A percentile compares a stretch with the other conserved stretches of the same genome.
phyloP scores from a whole-genome alignment of 1,140 invertebrate species.

The Ooceraea biroi region DNA sequence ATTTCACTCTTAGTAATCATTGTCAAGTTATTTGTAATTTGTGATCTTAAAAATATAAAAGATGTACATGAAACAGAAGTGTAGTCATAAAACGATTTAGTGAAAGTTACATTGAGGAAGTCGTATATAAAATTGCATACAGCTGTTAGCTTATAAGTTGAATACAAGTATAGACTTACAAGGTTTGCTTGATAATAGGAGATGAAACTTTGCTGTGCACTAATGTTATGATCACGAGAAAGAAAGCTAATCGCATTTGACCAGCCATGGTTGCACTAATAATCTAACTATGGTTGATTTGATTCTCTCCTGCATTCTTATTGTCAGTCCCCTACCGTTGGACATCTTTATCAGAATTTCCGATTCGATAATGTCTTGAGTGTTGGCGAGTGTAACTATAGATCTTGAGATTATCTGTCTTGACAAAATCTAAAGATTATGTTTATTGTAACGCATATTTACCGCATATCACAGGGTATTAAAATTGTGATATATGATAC shows the following conservation, averaged over 20 bases:
- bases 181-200: neutral
- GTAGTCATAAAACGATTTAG: neutral
- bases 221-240: neutral
- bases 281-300: neutral
- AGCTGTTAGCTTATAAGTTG: neutral
- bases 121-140: neutral
- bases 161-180: slow-evolving; percentile 39
- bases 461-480: neutral
- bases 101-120: neutral
- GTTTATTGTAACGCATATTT: neutral
- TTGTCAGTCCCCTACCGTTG: neutral
- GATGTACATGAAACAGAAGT: neutral
- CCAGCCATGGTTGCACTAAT: slow-evolving; percentile 29
- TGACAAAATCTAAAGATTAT: neutral
- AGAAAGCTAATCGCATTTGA: neutral
- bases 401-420: neutral
- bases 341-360: slow-evolving; percentile 40
- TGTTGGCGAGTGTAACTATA: neutral
- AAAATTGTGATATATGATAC: too few species aligned
- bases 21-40: neutral
- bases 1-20: neutral
- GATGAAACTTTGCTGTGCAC: neutral
- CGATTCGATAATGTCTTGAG: slow-evolving; percentile 13
- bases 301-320: slow-evolving; percentile 42
- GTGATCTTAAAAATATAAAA: neutral